Evolutionary conservation across 2,888 invertebrate species (phyloP).

Genomic region (Alloplasta piceator): DNA sequence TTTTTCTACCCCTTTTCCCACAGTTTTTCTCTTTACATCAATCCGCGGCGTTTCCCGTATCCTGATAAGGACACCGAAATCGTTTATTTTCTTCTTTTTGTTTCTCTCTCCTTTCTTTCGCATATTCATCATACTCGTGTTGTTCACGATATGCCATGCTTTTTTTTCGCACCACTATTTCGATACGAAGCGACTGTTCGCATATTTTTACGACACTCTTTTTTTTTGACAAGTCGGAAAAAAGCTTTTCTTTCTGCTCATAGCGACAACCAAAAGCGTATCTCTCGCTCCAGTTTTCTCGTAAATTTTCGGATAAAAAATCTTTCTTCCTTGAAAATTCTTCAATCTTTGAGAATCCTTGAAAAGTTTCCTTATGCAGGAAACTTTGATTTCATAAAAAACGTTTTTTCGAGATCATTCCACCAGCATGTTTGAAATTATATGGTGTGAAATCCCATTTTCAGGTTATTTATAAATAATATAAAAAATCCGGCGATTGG

Average conservation of each 20-base stretch:
- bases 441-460: too few species aligned
- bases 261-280: not conserved
- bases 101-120: not conserved
- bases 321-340: too few species aligned
- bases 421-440: too few species aligned
- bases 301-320: too few species aligned
- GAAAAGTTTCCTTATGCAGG: too few species aligned
- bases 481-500: too few species aligned
- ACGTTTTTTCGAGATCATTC: too few species aligned
- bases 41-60: not conserved
- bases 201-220: not conserved
- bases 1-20: not conserved
- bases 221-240: not conserved
- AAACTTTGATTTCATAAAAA: too few species aligned
- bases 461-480: too few species aligned
- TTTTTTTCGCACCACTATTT: not conserved
- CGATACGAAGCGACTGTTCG: not conserved
- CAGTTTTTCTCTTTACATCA: not conserved
- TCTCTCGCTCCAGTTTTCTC: not conserved
- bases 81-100: not conserved
- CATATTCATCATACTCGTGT: not conserved
- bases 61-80: not conserved
- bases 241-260: not conserved
- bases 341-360: too few species aligned
- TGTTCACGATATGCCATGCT: not conserved